These are phyloP conservation scores for Alsophila aescularia DNA, from an alignment of 2,888 invertebrate genomes.

Conservation along the genomic window DNA sequence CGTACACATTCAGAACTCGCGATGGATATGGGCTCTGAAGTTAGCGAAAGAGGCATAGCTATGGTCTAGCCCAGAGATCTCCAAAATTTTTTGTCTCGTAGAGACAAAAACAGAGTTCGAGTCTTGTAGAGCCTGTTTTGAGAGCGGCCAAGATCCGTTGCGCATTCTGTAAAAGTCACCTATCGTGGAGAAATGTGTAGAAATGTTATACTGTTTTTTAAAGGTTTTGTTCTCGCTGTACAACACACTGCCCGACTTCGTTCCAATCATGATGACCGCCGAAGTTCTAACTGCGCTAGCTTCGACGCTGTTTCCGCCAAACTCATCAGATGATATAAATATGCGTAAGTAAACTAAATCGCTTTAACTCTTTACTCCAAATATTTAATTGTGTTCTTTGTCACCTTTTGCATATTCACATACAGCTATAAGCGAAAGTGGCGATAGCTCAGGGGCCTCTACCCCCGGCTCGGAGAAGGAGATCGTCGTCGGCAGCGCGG, in stretches of 20 bases:
- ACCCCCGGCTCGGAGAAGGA: slow-evolving; percentile 88
- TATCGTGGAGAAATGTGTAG: not conserved
- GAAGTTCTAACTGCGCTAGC: slow-evolving; percentile 95
- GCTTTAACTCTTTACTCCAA: no score
- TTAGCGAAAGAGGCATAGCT: no score
- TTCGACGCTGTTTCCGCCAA: slow-evolving; percentile 92
- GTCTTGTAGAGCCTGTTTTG: no score
- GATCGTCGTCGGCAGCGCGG: slow-evolving; percentile 67
- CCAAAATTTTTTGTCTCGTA: no score
- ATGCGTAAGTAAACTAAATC: slow-evolving; percentile 65
- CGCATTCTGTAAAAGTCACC: no score
- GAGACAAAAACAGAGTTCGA: no score
- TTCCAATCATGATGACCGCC: slow-evolving; percentile 94
- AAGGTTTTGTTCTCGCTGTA: slow-evolving; percentile 97
- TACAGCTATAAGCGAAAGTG: slow-evolving; percentile 84
- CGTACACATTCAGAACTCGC: no score
- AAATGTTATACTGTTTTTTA: slow-evolving; percentile 31
- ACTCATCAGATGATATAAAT: slow-evolving; percentile 71
- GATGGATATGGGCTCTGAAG: no score
- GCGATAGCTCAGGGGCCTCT: slow-evolving; percentile 91
- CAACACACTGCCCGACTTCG: slow-evolving; percentile 97
- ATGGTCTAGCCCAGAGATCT: no score
- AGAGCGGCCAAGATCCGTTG: no score
- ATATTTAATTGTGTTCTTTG: no score
- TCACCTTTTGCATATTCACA: not conserved